A percentile compares a stretch with the other conserved stretches of the same genome.
These are phyloP conservation scores for Heterodera schachtii DNA, from an alignment of 1,140 invertebrate genomes.

Conservation along the genomic window DNA sequence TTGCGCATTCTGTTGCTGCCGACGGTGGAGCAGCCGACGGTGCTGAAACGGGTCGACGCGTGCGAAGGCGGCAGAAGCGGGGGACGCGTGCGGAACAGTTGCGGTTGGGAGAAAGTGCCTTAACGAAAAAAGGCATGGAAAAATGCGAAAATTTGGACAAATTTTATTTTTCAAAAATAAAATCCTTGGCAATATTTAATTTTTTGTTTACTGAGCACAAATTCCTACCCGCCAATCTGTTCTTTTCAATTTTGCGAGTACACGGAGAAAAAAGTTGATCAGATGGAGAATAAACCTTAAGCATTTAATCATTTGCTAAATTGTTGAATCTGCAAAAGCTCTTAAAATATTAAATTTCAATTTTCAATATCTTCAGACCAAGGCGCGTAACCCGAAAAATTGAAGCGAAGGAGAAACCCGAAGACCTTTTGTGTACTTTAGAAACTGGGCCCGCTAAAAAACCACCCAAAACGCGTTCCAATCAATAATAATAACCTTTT, in stretches of 20 bases:
- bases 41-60: not conserved
- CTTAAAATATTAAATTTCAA: no score
- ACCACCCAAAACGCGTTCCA: no score
- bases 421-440: no score
- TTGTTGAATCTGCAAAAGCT: no score
- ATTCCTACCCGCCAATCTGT: slow-evolving; percentile 18
- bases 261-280: slow-evolving; percentile 19
- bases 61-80: not conserved
- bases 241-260: slow-evolving; percentile 18
- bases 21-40: not conserved
- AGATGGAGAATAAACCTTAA: slow-evolving; percentile 19
- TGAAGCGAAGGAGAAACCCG: no score
- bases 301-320: not conserved
- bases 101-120: not conserved
- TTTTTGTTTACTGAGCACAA: not conserved
- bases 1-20: not conserved
- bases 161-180: not conserved
- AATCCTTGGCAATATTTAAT: no score
- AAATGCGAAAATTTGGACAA: not conserved
- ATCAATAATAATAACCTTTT: no score
- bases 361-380: no score
- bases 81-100: not conserved
- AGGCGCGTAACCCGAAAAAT: no score
- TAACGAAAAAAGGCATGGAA: not conserved
- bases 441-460: no score